Base-by-base conservation (phyloP, 2,113 vertebrate species). In the Chloropsis cyanopogon region DNA sequence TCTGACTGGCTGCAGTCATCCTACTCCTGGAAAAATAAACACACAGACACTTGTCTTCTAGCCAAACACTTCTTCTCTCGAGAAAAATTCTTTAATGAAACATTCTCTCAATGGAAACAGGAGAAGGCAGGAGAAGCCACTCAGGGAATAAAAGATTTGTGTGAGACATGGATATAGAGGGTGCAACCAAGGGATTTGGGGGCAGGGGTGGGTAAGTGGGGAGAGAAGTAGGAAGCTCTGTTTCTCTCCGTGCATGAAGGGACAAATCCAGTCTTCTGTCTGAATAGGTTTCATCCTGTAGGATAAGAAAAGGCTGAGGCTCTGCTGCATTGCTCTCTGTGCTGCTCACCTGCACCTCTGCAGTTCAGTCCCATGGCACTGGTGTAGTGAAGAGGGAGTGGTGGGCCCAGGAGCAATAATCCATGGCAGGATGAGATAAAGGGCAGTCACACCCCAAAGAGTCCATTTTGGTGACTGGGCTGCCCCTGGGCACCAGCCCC, bases 321-420 rank as follows among this genome's bases (percentile, higher is more conserved):
- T 75, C 26, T 80, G 46, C 50, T 83, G 15, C 2, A 2, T 21
- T 72, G 19, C 31, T 57, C 12, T 42, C 12, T 53, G 22, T n/a
- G 65, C 24, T 78, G 33, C 21, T 47, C 25, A 75, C 21, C 25
- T 72, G 25, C 66, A 63, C 6, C 21, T 66, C 65, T 81, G 29
- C 33, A 57, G 19, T 4, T 71, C 31, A 37, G 31, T 19, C 23
- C 37, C 31, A 15, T 4, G 22, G 15, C 41, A 53, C 4, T 3
- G 28, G 6, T 28, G 29, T 4, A 10, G 35, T 35, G 26, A 24
- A 18, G 21, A 73, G 2, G 1, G 8, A 42, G 13, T 2, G 3
- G 17, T 68, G 47, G 39, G 6, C 18, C 2, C 5, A 77, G 56
- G 33, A 84, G 12, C 33, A 88, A 5, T 10, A 24, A 37, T 37